phyloP scores from a whole-genome alignment of 2,797 vertebrate genomes.

The Echiichthys vipera region DNA sequence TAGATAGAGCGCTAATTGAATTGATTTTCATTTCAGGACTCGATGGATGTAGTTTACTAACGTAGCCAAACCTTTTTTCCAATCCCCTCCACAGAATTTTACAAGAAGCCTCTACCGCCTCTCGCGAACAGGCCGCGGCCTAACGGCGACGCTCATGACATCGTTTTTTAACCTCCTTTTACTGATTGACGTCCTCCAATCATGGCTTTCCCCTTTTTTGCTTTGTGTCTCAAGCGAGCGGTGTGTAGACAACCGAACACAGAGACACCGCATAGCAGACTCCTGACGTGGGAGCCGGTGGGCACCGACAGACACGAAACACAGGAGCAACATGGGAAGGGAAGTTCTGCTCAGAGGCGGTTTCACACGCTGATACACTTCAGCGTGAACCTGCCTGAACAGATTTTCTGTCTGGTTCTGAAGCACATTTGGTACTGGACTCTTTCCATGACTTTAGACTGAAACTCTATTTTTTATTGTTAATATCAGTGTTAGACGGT shows the following conservation, averaged over 20 bases:
- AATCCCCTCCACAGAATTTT: conserved; percentile 83
- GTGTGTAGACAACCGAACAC: conserved; percentile 64
- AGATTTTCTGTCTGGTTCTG: conserved; percentile 2
- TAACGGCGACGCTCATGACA: conserved; percentile 90
- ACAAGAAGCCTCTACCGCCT: conserved; percentile 93
- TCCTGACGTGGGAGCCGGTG: neutral
- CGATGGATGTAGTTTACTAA: conserved; percentile 42
- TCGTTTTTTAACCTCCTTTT: conserved; percentile 85
- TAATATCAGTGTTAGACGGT: conserved; percentile 64
- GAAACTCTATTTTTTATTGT: conserved; percentile 30
- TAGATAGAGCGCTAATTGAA: neutral
- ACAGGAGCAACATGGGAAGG: conserved; percentile 30
- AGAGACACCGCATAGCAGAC: neutral
- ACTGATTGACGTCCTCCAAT: conserved; percentile 66
- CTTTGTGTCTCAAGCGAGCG: conserved; percentile 80
- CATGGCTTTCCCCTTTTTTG: conserved; percentile 70
- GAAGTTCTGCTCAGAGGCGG: conserved; percentile 37
- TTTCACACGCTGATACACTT: conserved; percentile 31
- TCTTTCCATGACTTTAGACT: neutral
- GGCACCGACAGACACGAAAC: neutral
- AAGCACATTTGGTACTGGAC: conserved; percentile 34
- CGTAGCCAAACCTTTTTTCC: conserved; percentile 31
- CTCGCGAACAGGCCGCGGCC: conserved; percentile 89
- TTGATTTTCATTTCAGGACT: conserved; percentile 33
- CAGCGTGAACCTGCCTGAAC: conserved; percentile 25